Evolutionary conservation across 2,113 vertebrate genomes (phyloP).

Genomic region (Oncorhynchus clarkii): DNA sequence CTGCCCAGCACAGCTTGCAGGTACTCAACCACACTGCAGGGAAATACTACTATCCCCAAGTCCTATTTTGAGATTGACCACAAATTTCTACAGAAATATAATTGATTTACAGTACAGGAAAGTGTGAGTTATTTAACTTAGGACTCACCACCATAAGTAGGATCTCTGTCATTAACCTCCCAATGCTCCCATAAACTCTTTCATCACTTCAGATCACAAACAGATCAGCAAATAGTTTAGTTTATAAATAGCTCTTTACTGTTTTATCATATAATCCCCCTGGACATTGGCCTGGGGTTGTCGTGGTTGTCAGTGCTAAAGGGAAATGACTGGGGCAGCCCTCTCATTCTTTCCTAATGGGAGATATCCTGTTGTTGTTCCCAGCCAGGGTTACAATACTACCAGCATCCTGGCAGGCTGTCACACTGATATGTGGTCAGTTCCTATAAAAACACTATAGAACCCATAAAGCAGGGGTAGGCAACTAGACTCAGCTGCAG

Average conservation of each 20-base stretch:
- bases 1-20: slow-evolving; percentile 45
- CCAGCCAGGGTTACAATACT: slow-evolving; percentile 32
- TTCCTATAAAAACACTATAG: background rate
- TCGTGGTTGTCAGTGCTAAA: slow-evolving; percentile 28
- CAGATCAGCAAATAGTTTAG: too few relatives aligned
- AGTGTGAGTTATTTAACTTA: too few relatives aligned
- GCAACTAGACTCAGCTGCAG: too few relatives aligned
- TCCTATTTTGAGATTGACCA: too few relatives aligned
- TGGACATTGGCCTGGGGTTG: slow-evolving; percentile 9
- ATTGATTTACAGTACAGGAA: too few relatives aligned
- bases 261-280: background rate
- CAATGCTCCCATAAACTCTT: background rate
- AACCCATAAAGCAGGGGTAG: background rate
- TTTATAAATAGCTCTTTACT: background rate
- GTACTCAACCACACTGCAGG: slow-evolving; percentile 31
- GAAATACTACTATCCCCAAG: background rate
- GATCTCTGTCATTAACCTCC: too few relatives aligned
- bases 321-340: slow-evolving; percentile 45
- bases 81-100: too few relatives aligned
- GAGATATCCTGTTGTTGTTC: slow-evolving; percentile 62
- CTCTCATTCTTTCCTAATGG: slow-evolving; percentile 28
- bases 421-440: slow-evolving; percentile 14
- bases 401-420: background rate
- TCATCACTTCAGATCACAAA: background rate
- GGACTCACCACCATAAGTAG: too few relatives aligned